phyloP scores from a whole-genome alignment of 2,797 vertebrate genomes.

The Microctenopoma steveboyesi region DNA sequence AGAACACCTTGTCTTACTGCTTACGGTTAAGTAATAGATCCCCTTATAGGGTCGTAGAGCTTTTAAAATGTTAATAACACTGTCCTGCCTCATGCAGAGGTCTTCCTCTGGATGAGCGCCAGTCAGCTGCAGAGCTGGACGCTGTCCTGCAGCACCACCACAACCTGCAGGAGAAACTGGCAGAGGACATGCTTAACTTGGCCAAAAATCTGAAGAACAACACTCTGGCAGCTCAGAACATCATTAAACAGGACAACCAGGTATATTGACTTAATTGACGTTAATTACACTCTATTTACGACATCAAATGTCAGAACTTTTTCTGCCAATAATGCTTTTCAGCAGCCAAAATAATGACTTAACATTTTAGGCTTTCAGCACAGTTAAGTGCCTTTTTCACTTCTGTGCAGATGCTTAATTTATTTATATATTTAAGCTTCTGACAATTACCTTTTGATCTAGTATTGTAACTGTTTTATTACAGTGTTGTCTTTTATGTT shows the following conservation, averaged over 20 bases:
- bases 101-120: constrained; percentile 85
- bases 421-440: neutral
- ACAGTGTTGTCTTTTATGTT: neutral
- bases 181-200: constrained; percentile 95
- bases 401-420: neutral
- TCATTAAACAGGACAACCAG: constrained; percentile 99
- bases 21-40: neutral
- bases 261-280: constrained; percentile 65
- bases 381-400: no score
- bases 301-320: neutral
- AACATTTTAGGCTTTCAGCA: no score
- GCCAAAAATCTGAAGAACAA: constrained; percentile 96
- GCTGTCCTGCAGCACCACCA: constrained; percentile 92
- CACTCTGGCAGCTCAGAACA: constrained; percentile 93
- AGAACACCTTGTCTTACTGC: neutral
- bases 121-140: constrained; percentile 92
- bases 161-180: constrained; percentile 95
- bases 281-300: neutral
- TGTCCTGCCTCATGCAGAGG: constrained; percentile 62
- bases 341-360: neutral
- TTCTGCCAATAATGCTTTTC: neutral
- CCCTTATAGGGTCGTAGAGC: no score
- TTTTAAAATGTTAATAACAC: neutral
- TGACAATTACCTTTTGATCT: neutral
- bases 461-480: neutral